Evolutionary conservation across 2,888 invertebrate species (phyloP).

Genomic region (Cheilosia scutellata): DNA sequence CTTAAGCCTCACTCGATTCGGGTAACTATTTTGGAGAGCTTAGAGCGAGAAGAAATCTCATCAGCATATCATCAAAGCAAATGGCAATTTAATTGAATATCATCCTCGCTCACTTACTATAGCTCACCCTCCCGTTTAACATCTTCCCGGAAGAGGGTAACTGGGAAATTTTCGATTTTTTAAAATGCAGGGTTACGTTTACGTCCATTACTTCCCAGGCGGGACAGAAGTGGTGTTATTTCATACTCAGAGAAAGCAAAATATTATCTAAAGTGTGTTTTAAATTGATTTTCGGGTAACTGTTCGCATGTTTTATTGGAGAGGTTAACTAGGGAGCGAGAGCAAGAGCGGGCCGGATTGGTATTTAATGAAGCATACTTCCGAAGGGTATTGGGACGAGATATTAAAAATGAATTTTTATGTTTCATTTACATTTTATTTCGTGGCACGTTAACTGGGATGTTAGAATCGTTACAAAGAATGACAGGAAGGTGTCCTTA

Average conservation of each 20-base stretch:
- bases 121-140: constrained; percentile 9
- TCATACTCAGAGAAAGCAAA: constrained; percentile 15
- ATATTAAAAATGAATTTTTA: constrained; percentile 72
- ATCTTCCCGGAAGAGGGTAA: neutral
- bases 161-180: constrained; percentile 56
- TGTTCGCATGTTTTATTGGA: constrained; percentile 68
- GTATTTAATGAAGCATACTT: constrained; percentile 71
- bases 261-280: constrained; percentile 60
- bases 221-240: neutral
- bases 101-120: constrained; percentile 12
- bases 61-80: constrained; percentile 72
- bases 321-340: constrained; percentile 1
- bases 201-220: constrained; percentile 48
- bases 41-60: constrained; percentile 54
- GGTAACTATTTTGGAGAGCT: constrained; percentile 14
- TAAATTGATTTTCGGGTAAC: constrained; percentile 66
- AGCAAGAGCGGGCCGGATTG: constrained; percentile 45
- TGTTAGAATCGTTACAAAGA: constrained; percentile 39
- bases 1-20: constrained; percentile 41
- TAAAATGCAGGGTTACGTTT: constrained; percentile 38
- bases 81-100: constrained; percentile 68
- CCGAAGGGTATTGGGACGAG: constrained; percentile 55
- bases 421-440: constrained; percentile 60
- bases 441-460: constrained; percentile 35
- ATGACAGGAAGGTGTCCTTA: constrained; percentile 36